These are phyloP conservation scores for Acrobasis consociella DNA, from an alignment of 2,888 invertebrate genomes.

Conservation along the genomic window DNA sequence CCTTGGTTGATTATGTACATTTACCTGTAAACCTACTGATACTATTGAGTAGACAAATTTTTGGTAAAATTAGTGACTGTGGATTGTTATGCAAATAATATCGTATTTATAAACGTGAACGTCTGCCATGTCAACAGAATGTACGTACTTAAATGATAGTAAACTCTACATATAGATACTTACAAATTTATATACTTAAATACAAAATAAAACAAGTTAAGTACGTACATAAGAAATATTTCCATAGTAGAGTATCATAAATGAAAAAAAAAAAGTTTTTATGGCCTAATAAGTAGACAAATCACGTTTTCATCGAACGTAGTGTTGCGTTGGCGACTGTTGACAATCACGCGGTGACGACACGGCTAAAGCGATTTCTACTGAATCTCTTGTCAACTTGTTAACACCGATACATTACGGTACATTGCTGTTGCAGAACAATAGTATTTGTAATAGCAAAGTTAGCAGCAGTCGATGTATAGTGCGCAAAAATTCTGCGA, in stretches of 20 bases:
- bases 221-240: neutral
- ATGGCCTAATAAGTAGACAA: conserved; percentile 56
- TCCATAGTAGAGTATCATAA: conserved; percentile 30
- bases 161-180: too few species aligned
- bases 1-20: too few species aligned
- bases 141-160: neutral
- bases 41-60: too few species aligned
- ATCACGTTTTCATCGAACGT: conserved; percentile 55
- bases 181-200: too few species aligned
- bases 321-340: conserved; percentile 45
- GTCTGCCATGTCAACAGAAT: neutral
- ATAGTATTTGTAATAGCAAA: neutral
- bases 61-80: too few species aligned
- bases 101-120: neutral
- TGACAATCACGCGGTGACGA: conserved; percentile 61
- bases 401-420: conserved; percentile 26
- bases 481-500: conserved; percentile 15
- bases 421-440: conserved; percentile 37
- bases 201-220: too few species aligned
- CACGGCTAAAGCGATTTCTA: conserved; percentile 56
- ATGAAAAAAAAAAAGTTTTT: conserved; percentile 37
- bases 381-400: conserved; percentile 27
- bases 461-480: conserved; percentile 27
- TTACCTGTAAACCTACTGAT: too few species aligned
- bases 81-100: too few species aligned